These are phyloP conservation scores for Paedocypris sp. DNA, from an alignment of 2,113 vertebrate species.

Conservation along the genomic window DNA sequence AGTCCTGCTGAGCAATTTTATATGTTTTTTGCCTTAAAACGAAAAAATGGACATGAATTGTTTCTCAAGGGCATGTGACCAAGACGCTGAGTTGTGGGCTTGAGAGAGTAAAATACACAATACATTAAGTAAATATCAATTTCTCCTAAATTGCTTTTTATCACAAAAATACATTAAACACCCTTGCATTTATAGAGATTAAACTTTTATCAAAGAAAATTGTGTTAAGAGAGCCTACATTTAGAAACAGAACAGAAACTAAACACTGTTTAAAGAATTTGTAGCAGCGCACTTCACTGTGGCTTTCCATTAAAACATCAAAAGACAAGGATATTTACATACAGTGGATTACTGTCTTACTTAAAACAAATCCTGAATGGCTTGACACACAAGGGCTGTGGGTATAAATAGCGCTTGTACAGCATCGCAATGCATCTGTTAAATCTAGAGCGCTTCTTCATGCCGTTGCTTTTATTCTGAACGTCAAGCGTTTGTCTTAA, in stretches of 20 bases:
- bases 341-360: conserved; percentile 26
- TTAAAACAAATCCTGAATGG: conserved; percentile 18
- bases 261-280: conserved; percentile 30
- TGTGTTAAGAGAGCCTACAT: conserved; percentile 12
- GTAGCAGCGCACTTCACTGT: conserved; percentile 5
- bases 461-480: not conserved
- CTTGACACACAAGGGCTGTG: conserved; percentile 18
- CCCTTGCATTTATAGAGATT: not conserved
- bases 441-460: not conserved
- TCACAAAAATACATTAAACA: not conserved
- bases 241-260: conserved; percentile 23
- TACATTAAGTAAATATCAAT: no score
- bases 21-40: not conserved
- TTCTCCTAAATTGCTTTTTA: no score
- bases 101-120: not conserved
- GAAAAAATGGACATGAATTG: not conserved
- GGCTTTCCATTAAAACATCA: conserved; percentile 28
- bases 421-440: conserved; percentile 3
- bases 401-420: conserved; percentile 19
- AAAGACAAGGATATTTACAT: conserved; percentile 29
- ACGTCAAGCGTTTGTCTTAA: not conserved
- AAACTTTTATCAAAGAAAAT: no score
- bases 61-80: not conserved
- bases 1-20: conserved; percentile 16
- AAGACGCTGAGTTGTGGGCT: not conserved